A percentile compares a stretch with the other conserved stretches of the same genome.
Conservation (phyloP, 2,113 vertebrate species). For the Cygnus atratus region DNA sequence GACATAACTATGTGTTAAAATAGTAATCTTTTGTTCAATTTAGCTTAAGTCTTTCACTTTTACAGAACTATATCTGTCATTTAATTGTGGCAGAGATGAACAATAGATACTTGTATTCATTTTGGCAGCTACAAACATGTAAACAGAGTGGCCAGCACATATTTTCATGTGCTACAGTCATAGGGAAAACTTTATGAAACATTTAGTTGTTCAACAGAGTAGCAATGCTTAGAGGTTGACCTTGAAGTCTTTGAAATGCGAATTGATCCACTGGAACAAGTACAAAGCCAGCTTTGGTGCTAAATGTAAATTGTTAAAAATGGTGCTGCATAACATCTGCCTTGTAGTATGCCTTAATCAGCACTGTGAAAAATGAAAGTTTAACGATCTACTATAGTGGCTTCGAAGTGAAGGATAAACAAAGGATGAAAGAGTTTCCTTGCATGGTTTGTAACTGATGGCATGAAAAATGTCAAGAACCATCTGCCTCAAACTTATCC, state of each 20-base stretch:
- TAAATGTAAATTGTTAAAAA: conserved; percentile 79
- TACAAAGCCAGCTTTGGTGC: conserved; percentile 78
- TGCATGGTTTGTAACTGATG: conserved; percentile 90
- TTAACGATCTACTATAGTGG: conserved; percentile 83
- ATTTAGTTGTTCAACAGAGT: conserved; percentile 66
- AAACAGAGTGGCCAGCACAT: conserved; percentile 5
- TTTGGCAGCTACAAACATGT: conserved; percentile 28
- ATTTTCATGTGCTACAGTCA: conserved; percentile 41
- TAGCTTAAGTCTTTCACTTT: conserved; percentile 15
- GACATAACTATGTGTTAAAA: neutral
- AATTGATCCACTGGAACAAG: conserved; percentile 77
- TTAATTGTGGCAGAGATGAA: neutral
- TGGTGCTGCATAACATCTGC: conserved; percentile 82
- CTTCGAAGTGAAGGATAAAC: conserved; percentile 84
- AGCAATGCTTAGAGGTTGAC: conserved; percentile 64
- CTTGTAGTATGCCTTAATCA: conserved; percentile 80
- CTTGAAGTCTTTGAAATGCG: conserved; percentile 76
- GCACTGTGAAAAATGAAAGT: conserved; percentile 87
- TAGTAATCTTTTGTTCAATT: neutral
- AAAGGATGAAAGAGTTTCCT: conserved; percentile 89
- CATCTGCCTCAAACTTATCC: conserved; percentile 92
- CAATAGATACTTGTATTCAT: conserved; percentile 22
- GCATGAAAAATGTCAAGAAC: conserved; percentile 89
- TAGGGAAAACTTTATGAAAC: conserved; percentile 67
- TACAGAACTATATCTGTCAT: neutral